Base-by-base conservation (phyloP, 2,888 invertebrate genomes). In the Bellardia bayeri region DNA sequence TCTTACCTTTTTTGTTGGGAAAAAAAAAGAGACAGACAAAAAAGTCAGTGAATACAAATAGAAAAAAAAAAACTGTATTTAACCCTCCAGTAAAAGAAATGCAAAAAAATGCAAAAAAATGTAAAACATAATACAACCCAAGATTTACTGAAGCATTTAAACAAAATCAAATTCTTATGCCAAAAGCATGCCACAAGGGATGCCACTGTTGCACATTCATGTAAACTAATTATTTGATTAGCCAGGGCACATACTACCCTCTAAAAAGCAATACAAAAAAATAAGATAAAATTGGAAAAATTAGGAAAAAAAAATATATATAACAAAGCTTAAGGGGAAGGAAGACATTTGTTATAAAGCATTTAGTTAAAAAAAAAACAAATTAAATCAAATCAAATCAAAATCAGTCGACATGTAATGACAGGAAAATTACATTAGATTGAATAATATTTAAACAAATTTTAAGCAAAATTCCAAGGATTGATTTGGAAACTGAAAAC, bases 361-460 rank as follows among this genome's bases (percentile, higher is more conserved):
- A 76, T 80, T 76, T 69, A 58, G 61, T 37, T 63, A 76, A 69
- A 61, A 64, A 64, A 37, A 84, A 79, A 78, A 81, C 45, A 89
- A 90, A 89, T 90, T 76, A 90, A 91, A 91, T 91, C 90, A 90
- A 91, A 91, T 91, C 90, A 90, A 91, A 91, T 91, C 92, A 91
- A 76, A 92, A 91, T 91, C 92, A 91, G 90, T 89, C 90, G 90
- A 88, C 89, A 91, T 89, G 89, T 92, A 92, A 92, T 92, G 91
- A 91, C 87, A 89, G 89, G 88, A 88, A 91, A 91, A 92, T 92
- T 89, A 86, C 81, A 90, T 92, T 91, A 91, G 82, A 33, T 56
- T 64, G 4, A n/a, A 23, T 23, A 23, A 23, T 23, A 23, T 23
- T 23, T 23, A 45, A 2, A 37, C 23, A 51, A 40, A 30, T 58